These are phyloP conservation scores for Mystacornis crossleyi DNA, from an alignment of 2,113 vertebrate genomes.

Conservation along the genomic window DNA sequence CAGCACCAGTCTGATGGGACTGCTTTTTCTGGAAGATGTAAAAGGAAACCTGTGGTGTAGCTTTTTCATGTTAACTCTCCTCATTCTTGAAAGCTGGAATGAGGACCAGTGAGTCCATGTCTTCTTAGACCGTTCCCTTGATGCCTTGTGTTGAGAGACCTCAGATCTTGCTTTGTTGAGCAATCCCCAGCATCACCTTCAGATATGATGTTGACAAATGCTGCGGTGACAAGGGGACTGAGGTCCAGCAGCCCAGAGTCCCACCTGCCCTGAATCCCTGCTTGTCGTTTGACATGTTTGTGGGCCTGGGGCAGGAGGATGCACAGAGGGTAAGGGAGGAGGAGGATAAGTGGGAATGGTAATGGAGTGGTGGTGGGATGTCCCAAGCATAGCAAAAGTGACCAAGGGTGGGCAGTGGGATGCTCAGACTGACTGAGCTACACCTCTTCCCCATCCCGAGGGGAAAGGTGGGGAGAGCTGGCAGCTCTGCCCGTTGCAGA, in stretches of 20 bases:
- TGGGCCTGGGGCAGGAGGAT: neutral
- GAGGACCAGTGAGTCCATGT: neutral
- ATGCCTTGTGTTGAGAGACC: neutral
- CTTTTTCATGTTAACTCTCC: neutral
- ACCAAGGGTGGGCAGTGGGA: rapidly evolving
- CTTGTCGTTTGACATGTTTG: neutral
- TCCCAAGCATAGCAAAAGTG: rapidly evolving
- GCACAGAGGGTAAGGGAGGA: neutral
- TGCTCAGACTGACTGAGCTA: neutral
- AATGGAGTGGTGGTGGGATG: neutral
- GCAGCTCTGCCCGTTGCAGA: neutral
- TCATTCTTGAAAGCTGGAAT: neutral
- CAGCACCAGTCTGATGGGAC: neutral
- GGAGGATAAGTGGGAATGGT: neutral
- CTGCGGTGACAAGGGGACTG: rapidly evolving
- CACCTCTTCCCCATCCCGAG: rapidly evolving
- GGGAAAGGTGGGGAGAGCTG: neutral
- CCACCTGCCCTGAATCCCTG: neutral
- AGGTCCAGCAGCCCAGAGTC: neutral
- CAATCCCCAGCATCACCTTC: neutral
- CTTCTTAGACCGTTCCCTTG: neutral
- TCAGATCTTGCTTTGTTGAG: neutral
- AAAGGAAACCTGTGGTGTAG: rapidly evolving
- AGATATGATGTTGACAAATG: neutral
- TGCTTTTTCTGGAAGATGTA: neutral